A percentile compares a stretch with the other conserved stretches of the same genome.
phyloP scores from a whole-genome alignment of 2,888 invertebrate genomes.

The Acanthacorydalis orientalis region DNA sequence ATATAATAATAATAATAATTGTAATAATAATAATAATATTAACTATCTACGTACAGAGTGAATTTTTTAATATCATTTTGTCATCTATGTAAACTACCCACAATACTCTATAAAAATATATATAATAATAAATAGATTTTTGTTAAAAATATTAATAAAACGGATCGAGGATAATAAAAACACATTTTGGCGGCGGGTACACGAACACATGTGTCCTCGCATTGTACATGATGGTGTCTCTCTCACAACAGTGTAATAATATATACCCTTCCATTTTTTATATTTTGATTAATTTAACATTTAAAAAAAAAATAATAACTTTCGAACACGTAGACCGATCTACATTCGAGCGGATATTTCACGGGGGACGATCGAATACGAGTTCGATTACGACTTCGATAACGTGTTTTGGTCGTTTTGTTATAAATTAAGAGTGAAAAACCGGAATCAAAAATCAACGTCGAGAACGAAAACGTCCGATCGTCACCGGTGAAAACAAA shows the following conservation, averaged over 20 bases:
- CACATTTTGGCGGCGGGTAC: neutral
- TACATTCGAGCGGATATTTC: too few species aligned
- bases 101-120: constrained; percentile 7
- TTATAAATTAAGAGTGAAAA: too few species aligned
- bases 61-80: constrained; percentile 2
- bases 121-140: constrained; percentile 7
- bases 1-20: neutral
- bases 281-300: too few species aligned
- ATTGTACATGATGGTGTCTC: constrained; percentile 6
- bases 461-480: too few species aligned
- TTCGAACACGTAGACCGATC: too few species aligned
- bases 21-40: neutral
- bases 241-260: neutral
- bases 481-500: too few species aligned
- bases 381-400: too few species aligned
- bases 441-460: too few species aligned
- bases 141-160: constrained; percentile 7
- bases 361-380: too few species aligned
- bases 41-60: constrained; percentile 6
- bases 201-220: neutral
- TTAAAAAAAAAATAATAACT: too few species aligned
- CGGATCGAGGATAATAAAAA: constrained; percentile 4
- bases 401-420: too few species aligned
- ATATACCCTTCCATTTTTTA: too few species aligned
- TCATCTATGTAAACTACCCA: constrained; percentile 5